Conservation (phyloP, 2,797 vertebrate species). For the Echeneis naucrates region DNA sequence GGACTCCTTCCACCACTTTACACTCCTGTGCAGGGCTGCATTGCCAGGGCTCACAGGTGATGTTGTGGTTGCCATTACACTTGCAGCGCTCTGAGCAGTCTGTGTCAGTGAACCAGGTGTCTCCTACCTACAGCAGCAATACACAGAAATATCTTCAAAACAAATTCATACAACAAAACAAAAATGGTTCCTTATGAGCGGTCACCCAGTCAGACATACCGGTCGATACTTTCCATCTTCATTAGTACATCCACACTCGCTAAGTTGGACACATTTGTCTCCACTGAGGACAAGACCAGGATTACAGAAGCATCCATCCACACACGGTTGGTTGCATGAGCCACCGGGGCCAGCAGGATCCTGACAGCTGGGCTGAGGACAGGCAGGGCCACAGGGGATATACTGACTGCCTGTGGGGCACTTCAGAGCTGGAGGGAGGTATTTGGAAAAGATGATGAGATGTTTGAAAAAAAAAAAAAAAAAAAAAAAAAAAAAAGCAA, state of each 20-base stretch:
- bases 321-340: conserved; percentile 82
- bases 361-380: conserved; percentile 86
- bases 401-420: conserved; percentile 88
- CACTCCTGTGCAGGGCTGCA: conserved; percentile 90
- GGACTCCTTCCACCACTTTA: conserved; percentile 85
- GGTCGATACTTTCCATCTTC: conserved; percentile 82
- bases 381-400: conserved; percentile 83
- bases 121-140: conserved; percentile 78
- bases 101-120: conserved; percentile 86
- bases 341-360: conserved; percentile 59
- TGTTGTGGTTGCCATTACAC: conserved; percentile 76
- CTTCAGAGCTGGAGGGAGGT: conserved; percentile 83
- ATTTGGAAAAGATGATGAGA: too few relatives aligned
- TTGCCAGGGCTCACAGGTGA: conserved; percentile 85
- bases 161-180: background rate
- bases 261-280: conserved; percentile 86
- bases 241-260: conserved; percentile 88
- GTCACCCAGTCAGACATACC: conserved; percentile 68
- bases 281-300: conserved; percentile 88
- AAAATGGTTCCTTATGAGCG: background rate
- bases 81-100: conserved; percentile 88
- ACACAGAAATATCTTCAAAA: background rate
- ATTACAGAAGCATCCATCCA: conserved; percentile 91
- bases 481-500: too few relatives aligned
- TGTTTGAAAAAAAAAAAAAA: too few relatives aligned